These are phyloP conservation scores for Drosophila quinaria DNA, from an alignment of 2,888 invertebrate species.

Conservation along the genomic window DNA sequence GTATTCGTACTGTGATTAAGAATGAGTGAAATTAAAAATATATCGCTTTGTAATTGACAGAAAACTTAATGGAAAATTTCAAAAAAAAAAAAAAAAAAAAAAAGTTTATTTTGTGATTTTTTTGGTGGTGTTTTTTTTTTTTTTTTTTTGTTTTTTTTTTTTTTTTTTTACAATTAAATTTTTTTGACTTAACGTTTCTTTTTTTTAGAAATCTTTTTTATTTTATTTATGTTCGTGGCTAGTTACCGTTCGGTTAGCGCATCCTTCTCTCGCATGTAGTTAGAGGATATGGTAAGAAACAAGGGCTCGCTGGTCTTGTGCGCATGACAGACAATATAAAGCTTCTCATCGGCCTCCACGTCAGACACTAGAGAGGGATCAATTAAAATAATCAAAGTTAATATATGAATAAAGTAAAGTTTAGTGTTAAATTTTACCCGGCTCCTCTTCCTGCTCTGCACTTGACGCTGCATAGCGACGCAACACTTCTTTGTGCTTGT, in stretches of 20 bases:
- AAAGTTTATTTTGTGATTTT: too few species aligned
- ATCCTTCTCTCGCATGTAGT: constrained; percentile 87
- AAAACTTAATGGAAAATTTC: background rate
- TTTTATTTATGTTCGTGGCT: too few species aligned
- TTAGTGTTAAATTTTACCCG: constrained; percentile 25
- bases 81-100: too few species aligned
- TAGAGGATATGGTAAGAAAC: constrained; percentile 86
- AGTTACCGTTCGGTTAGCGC: constrained; percentile 84
- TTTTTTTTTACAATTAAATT: too few species aligned
- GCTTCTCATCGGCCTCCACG: constrained; percentile 84
- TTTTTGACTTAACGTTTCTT: background rate
- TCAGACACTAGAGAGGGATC: constrained; percentile 78
- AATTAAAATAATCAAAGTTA: background rate
- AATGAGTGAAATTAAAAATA: background rate
- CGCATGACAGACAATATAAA: constrained; percentile 81
- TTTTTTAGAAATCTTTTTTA: too few species aligned
- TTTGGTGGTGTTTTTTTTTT: too few species aligned
- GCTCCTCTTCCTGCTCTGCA: constrained; percentile 52
- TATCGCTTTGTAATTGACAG: background rate
- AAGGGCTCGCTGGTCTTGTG: constrained; percentile 84
- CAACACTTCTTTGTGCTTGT: constrained; percentile 69
- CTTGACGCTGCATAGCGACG: constrained; percentile 61
- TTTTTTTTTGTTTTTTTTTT: too few species aligned
- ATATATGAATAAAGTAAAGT: background rate
- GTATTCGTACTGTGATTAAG: constrained; percentile 81